Evolutionary conservation across 1,140 invertebrate species (phyloP).

Genomic region (Drosophila fuyamai): DNA sequence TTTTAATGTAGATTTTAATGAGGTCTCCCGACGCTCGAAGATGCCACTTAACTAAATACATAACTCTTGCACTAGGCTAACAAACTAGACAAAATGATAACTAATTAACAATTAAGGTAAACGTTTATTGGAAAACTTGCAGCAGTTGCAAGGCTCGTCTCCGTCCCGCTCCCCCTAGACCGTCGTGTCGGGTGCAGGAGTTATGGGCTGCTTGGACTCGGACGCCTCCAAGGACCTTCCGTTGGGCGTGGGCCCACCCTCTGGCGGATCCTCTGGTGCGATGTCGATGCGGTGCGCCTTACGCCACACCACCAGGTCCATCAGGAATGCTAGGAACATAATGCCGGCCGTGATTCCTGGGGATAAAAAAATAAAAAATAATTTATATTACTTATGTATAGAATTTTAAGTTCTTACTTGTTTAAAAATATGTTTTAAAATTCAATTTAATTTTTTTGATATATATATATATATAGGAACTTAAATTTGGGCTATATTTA

Average conservation of each 20-base stretch:
- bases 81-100: slow-evolving; percentile 82
- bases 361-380: no score
- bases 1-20: slow-evolving; percentile 56
- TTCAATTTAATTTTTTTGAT: no score
- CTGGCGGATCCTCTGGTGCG: slow-evolving; percentile 85
- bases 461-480: no score
- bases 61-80: slow-evolving; percentile 81
- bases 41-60: slow-evolving; percentile 81
- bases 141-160: slow-evolving; percentile 36
- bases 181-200: slow-evolving; percentile 64
- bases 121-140: slow-evolving; percentile 81
- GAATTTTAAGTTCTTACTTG: no score
- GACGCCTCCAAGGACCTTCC: slow-evolving; percentile 59
- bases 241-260: slow-evolving; percentile 39
- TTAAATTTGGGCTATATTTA: no score
- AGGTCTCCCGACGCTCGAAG: slow-evolving; percentile 55
- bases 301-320: slow-evolving; percentile 93
- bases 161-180: slow-evolving; percentile 39
- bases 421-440: no score
- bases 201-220: slow-evolving; percentile 70
- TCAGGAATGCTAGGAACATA: slow-evolving; percentile 92
- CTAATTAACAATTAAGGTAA: slow-evolving; percentile 83
- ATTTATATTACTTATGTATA: no score
- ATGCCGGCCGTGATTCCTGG: slow-evolving; percentile 92
- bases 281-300: slow-evolving; percentile 91